Conservation (phyloP, 1,140 invertebrate genomes). For the Eurosta solidaginis region DNA sequence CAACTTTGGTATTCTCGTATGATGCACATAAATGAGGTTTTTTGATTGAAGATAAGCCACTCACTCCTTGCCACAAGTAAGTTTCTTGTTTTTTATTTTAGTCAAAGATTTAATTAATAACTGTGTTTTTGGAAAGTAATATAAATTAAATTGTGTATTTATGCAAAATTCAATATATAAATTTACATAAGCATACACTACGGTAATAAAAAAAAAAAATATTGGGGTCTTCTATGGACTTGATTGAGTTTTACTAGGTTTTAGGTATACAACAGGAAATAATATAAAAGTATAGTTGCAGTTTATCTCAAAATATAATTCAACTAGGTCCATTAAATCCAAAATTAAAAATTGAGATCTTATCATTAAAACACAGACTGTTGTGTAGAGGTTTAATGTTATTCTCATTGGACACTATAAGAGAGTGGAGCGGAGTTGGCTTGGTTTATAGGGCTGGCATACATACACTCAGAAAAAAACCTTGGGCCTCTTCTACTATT, state of each 20-base stretch:
- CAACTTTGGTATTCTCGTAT: neutral
- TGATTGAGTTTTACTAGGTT: neutral
- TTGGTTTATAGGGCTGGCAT: no score
- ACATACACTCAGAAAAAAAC: no score
- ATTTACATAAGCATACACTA: no score
- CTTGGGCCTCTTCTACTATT: no score
- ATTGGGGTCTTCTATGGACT: neutral
- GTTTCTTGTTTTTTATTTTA: neutral
- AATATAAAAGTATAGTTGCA: neutral
- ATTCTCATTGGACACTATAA: no score
- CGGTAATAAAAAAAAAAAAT: no score
- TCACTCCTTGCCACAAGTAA: neutral
- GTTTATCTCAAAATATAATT: constrained; percentile 12
- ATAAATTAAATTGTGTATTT: neutral
- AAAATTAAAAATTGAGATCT: no score
- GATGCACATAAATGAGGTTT: no score
- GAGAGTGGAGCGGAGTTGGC: no score
- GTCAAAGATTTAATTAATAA: constrained; percentile 18
- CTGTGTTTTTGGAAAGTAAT: neutral
- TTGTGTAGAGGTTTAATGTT: no score
- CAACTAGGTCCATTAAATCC: neutral
- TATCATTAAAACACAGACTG: no score
- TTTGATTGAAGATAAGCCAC: neutral
- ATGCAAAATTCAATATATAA: neutral
- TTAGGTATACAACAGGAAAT: neutral